These are phyloP conservation scores for Poliocrania exsul DNA, from an alignment of 2,797 vertebrate species.

Conservation along the genomic window DNA sequence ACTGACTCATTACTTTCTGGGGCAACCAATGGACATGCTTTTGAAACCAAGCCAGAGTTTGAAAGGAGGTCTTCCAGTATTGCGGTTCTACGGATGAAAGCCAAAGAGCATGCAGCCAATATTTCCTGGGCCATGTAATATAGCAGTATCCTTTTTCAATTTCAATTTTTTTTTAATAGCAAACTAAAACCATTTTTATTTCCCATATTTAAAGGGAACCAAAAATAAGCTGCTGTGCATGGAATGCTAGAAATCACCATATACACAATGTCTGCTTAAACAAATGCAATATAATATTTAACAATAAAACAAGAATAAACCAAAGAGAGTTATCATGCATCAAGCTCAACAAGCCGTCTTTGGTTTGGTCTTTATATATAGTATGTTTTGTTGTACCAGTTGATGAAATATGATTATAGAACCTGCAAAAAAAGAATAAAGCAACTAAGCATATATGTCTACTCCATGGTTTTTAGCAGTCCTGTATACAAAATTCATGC, in stretches of 20 bases:
- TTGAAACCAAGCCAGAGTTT: constrained; percentile 96
- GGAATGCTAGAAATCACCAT: constrained; percentile 77
- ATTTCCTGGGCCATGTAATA: constrained; percentile 98
- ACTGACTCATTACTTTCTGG: constrained; percentile 93
- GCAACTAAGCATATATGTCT: constrained; percentile 70
- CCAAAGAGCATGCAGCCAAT: constrained; percentile 97
- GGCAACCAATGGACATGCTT: constrained; percentile 86
- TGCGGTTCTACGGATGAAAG: constrained; percentile 98
- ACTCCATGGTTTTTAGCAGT: constrained; percentile 66
- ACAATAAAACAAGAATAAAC: constrained; percentile 74
- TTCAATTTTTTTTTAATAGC: constrained; percentile 35
- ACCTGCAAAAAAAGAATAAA: constrained; percentile 77
- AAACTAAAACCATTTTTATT: constrained; percentile 70
- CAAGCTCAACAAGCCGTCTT: constrained; percentile 67
- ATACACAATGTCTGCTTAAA: constrained; percentile 74
- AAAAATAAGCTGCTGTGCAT: constrained; percentile 79
- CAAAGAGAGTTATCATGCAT: constrained; percentile 73
- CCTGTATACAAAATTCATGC: constrained; percentile 29
- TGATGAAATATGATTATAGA: constrained; percentile 75
- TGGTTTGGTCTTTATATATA: constrained; percentile 64
- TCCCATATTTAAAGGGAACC: constrained; percentile 78
- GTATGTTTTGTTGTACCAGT: constrained; percentile 69
- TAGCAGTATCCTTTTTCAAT: constrained; percentile 13
- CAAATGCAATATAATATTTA: constrained; percentile 79
- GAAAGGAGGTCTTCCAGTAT: constrained; percentile 97